Percentiles rank a stretch among this genome's conserved stretches.
Evolutionary conservation across 2,113 vertebrate species (phyloP).

Genomic region (Callorhinus ursinus): DNA sequence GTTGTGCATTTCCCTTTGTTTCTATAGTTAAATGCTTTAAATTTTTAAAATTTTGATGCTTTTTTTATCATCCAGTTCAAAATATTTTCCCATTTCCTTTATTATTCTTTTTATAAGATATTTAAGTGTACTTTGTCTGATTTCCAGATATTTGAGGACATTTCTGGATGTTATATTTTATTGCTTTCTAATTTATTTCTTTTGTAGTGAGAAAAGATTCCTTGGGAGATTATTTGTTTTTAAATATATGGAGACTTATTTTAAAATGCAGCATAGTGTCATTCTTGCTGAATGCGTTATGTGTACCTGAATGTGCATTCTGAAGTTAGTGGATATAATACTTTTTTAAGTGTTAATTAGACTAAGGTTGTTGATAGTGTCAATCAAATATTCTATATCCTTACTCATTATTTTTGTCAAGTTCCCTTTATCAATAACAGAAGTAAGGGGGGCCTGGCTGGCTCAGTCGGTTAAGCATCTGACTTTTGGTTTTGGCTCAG

Average conservation of each 20-base stretch:
- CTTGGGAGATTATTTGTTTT: neutral
- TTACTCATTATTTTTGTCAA: neutral
- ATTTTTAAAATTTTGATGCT: neutral
- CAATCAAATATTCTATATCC: neutral
- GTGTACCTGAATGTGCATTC: neutral
- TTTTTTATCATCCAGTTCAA: neutral
- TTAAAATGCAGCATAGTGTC: neutral
- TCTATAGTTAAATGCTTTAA: neutral
- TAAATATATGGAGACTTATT: neutral
- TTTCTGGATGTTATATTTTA: neutral
- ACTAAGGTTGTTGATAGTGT: neutral
- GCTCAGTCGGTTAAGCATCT: neutral
- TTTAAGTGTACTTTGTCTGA: neutral
- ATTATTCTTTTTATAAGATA: neutral
- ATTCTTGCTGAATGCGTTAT: neutral
- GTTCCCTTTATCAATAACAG: neutral
- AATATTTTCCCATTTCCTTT: neutral
- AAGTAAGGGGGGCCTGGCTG: neutral
- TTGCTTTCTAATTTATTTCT: neutral
- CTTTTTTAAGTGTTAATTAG: neutral
- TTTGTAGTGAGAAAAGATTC: neutral
- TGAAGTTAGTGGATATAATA: neutral
- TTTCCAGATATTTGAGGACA: neutral
- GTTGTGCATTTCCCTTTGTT: neutral
- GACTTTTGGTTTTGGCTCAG: neutral